These are phyloP conservation scores for Blastobasis adustella DNA, from an alignment of 2,888 invertebrate genomes.

Conservation along the genomic window DNA sequence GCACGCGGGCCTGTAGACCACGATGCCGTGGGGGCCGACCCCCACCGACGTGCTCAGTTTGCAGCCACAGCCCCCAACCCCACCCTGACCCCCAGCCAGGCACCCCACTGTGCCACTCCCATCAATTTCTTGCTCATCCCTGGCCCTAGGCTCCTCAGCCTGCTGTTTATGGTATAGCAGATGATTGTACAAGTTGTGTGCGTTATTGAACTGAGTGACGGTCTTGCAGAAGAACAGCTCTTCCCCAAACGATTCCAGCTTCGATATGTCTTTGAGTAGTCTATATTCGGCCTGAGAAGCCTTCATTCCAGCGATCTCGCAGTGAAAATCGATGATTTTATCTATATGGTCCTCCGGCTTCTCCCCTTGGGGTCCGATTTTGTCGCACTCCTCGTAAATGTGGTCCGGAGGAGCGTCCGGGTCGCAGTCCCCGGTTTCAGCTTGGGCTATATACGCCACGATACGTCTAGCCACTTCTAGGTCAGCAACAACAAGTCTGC, in stretches of 20 bases:
- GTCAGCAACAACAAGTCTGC: slow-evolving; percentile 81
- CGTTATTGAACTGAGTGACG: slow-evolving; percentile 73
- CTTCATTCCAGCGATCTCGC: slow-evolving; percentile 78
- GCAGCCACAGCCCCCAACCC: slow-evolving; percentile 60
- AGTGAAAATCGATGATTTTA: slow-evolving; percentile 78
- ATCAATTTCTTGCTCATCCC: slow-evolving; percentile 62
- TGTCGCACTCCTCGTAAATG: slow-evolving; percentile 78
- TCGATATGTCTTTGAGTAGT: slow-evolving; percentile 86
- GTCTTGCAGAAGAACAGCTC: slow-evolving; percentile 86
- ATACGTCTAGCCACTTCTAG: slow-evolving; percentile 81
- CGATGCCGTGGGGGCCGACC: slow-evolving; percentile 89
- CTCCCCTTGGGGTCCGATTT: slow-evolving; percentile 75
- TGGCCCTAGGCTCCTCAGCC: slow-evolving; percentile 64
- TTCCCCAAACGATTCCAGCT: slow-evolving; percentile 87
- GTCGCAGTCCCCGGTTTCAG: slow-evolving; percentile 83
- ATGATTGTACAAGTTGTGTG: slow-evolving; percentile 85
- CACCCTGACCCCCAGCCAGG: slow-evolving; percentile 53
- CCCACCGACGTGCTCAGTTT: slow-evolving; percentile 76
- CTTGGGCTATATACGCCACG: slow-evolving; percentile 85
- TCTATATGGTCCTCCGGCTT: slow-evolving; percentile 78
- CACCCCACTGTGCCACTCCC: slow-evolving; percentile 65
- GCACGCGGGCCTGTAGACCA: slow-evolving; percentile 75
- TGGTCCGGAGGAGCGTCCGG: slow-evolving; percentile 74
- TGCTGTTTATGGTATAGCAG: slow-evolving; percentile 77
- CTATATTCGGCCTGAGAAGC: slow-evolving; percentile 88